phyloP scores from a whole-genome alignment of 2,113 vertebrate species.

The Argyrosomus japonicus region DNA sequence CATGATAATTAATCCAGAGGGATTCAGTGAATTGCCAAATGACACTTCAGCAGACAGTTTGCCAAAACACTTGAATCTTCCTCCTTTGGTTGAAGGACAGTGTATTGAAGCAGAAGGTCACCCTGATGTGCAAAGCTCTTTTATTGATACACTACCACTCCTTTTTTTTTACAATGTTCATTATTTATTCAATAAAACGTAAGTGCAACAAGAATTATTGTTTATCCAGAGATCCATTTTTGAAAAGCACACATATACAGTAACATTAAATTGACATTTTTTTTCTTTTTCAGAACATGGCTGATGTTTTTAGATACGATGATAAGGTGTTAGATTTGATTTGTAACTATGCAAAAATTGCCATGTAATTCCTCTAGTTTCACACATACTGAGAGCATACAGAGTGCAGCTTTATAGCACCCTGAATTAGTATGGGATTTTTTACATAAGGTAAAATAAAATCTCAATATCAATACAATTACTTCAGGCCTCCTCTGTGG shows the following conservation, averaged over 20 bases:
- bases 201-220: not conserved
- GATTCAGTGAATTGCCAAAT: not conserved
- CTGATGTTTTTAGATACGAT: not conserved
- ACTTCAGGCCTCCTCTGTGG: not conserved
- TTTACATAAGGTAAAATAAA: not conserved
- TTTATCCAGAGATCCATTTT: too few relatives aligned
- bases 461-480: not conserved
- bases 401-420: not conserved
- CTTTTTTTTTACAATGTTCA: not conserved
- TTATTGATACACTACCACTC: not conserved
- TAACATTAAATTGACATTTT: not conserved
- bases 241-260: not conserved
- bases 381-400: not conserved
- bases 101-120: not conserved
- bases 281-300: not conserved
- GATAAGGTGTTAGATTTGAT: not conserved
- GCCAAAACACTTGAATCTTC: not conserved
- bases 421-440: not conserved
- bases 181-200: not conserved
- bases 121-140: not conserved
- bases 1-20: constrained; percentile 1
- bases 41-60: not conserved
- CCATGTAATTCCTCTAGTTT: not conserved
- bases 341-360: not conserved
- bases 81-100: not conserved